Conservation (phyloP, 2,888 invertebrate species). For the Eubasilissa splendida region DNA sequence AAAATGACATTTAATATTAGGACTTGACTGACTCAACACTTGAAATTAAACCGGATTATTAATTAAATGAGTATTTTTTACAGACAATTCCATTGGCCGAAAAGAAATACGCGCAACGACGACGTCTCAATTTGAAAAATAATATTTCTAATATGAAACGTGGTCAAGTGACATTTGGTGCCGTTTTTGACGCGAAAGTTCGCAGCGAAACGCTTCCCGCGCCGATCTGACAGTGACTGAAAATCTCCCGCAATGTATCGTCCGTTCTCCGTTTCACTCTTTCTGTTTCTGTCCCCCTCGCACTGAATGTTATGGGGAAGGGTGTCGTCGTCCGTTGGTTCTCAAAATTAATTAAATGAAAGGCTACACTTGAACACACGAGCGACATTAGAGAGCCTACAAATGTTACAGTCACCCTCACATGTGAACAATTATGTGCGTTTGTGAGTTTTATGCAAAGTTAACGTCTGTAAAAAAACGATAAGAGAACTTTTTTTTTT, state of each 20-base stretch:
- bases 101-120: background rate
- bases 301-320: conserved; percentile 11
- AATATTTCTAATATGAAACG: conserved; percentile 28
- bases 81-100: background rate
- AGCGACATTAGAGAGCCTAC: no score
- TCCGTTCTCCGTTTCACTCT: conserved; percentile 25
- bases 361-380: background rate
- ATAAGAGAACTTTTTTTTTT: no score
- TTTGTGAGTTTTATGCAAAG: no score
- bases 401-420: no score
- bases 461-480: no score
- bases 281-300: conserved; percentile 17
- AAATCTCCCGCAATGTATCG: conserved; percentile 24
- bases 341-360: conserved; percentile 2
- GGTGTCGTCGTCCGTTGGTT: conserved; percentile 1
- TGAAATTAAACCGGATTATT: no score
- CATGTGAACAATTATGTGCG: no score
- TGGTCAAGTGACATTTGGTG: conserved; percentile 23
- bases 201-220: conserved; percentile 23
- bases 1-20: no score
- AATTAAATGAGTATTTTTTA: no score
- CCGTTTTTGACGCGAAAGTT: conserved; percentile 4
- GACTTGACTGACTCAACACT: no score
- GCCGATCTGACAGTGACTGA: conserved; percentile 35
- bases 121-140: background rate